Base-by-base conservation (phyloP, 2,888 invertebrate species). In the Bombylius discolor region DNA sequence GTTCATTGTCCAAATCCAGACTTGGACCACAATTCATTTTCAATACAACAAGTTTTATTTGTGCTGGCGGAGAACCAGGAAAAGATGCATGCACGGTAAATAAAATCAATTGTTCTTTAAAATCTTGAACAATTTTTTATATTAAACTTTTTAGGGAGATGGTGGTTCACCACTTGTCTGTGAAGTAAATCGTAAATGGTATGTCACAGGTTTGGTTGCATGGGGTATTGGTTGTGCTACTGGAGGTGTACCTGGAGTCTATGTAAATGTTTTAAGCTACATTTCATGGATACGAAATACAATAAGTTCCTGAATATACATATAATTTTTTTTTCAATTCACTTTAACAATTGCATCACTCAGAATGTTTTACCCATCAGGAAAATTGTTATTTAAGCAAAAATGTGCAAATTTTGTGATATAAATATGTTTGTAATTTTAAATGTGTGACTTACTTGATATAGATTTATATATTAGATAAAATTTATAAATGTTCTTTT, bases 51-150 rank as follows among this genome's bases (percentile, higher is more conserved):
- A 84, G 83, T 42, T 89, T 89, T 67, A 71, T 89, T 11, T 89
- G 89, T 65, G 89, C 89, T 45, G 89, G 89, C 3, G 89, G 88
- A 1, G 85, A 87, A 68, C 70, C 77, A 5, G 84, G 82, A 58
- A 87, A 84, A 67, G 89, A 89, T 68, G 81, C 89, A 34, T 89
- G 89, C 73, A 86, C 85, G 52, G 87, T 86, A 75, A 77, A 51
- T 32, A n/a, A n/a, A n/a, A n/a, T 51, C 34, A 14, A 12, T 13
- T 47, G 23, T 23, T 11, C 51, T 32, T 14, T 50, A 11, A 14
- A 23, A 23, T 47, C 31, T 49, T 8, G 5, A 33, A 33, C 11
- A 23, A 23, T 52, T 13, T 44, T 14, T 45, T 7, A 5, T 33
- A 51, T 58, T 3, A 23, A 23, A 23, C 23, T 23, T 23, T 23